A percentile compares a stretch with the other conserved stretches of the same genome.
These are phyloP conservation scores for Thermophis baileyi DNA, from an alignment of 2,113 vertebrate species.

Conservation along the genomic window DNA sequence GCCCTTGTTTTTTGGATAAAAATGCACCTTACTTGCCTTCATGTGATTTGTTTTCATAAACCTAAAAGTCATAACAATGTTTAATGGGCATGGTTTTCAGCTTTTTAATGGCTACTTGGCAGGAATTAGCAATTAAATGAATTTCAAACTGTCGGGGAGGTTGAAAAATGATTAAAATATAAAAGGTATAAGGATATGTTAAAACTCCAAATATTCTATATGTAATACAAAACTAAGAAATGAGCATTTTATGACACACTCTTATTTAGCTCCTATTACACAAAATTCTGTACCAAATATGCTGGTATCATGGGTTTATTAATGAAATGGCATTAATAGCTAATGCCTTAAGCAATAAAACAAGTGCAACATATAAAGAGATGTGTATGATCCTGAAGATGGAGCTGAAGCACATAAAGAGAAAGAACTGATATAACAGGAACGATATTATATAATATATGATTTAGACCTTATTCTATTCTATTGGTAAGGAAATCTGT, in stretches of 20 bases:
- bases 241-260: neutral
- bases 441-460: neutral
- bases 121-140: neutral
- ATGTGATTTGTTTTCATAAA: neutral
- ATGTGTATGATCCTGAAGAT: neutral
- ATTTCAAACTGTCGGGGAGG: neutral
- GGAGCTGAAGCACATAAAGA: neutral
- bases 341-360: neutral
- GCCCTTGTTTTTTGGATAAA: neutral
- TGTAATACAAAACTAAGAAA: neutral
- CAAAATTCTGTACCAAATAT: neutral
- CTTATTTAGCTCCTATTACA: neutral
- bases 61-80: neutral
- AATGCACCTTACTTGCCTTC: neutral
- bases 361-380: neutral
- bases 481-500: neutral
- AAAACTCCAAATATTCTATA: neutral
- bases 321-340: neutral
- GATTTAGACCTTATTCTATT: neutral
- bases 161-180: neutral
- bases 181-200: neutral
- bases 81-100: constrained; percentile 1
- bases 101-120: neutral
- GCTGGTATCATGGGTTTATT: neutral
- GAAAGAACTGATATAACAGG: neutral